A percentile compares a stretch with the other conserved stretches of the same genome.
Evolutionary conservation across 2,797 vertebrate genomes (phyloP).

Genomic region (Rhadinocentrus ornatus): DNA sequence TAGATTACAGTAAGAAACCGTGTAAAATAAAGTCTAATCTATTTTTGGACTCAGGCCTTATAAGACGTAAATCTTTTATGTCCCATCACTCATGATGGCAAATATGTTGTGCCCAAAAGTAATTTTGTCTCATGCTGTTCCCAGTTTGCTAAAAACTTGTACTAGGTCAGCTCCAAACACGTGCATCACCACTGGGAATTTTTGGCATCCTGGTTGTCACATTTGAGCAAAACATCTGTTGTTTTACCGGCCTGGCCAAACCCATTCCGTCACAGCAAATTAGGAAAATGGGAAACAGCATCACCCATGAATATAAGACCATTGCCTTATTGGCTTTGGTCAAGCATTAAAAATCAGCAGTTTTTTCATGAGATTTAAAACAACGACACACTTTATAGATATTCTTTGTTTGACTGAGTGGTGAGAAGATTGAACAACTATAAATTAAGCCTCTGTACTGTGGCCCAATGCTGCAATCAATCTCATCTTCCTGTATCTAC

Average conservation of each 20-base stretch:
- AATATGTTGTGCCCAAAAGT: slow-evolving; percentile 35
- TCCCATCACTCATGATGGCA: slow-evolving; percentile 25
- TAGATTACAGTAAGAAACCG: neutral
- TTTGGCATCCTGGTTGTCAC: slow-evolving; percentile 74
- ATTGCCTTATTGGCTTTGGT: slow-evolving; percentile 83
- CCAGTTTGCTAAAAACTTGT: slow-evolving; percentile 87
- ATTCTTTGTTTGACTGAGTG: slow-evolving; percentile 42
- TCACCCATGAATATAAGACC: slow-evolving; percentile 91
- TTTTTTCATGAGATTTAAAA: slow-evolving; percentile 12
- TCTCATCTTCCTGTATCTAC: slow-evolving; percentile 61
- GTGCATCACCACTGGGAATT: slow-evolving; percentile 89
- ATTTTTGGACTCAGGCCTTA: slow-evolving; percentile 9
- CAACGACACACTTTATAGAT: slow-evolving; percentile 20
- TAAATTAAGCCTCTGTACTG: slow-evolving; percentile 64
- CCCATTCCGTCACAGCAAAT: slow-evolving; percentile 96
- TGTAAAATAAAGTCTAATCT: slow-evolving; percentile 4
- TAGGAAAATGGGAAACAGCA: slow-evolving; percentile 96
- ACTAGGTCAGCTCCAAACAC: slow-evolving; percentile 95
- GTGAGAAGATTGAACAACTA: slow-evolving; percentile 35
- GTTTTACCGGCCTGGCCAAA: slow-evolving; percentile 93
- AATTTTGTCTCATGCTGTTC: slow-evolving; percentile 47
- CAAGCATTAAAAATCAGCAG: neutral
- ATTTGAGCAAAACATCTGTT: slow-evolving; percentile 88
- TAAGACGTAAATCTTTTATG: slow-evolving; percentile 1
- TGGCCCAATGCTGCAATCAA: slow-evolving; percentile 60